A percentile compares a stretch with the other conserved stretches of the same genome.
Evolutionary conservation across 2,113 vertebrate genomes (phyloP).

Genomic region (Eidolon helvum): DNA sequence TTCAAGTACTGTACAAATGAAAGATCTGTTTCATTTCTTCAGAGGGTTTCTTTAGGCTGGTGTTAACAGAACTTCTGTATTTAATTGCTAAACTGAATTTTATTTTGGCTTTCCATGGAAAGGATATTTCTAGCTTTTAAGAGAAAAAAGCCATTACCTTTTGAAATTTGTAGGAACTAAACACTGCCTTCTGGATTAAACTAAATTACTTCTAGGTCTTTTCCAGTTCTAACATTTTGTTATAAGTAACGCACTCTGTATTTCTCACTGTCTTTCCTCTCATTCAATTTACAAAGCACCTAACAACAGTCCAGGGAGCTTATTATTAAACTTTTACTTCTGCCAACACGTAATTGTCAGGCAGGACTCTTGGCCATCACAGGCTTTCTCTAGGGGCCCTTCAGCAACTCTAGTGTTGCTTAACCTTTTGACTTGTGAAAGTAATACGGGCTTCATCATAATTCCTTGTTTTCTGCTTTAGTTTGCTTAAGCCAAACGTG

Average conservation of each 20-base stretch:
- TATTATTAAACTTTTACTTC: not conserved
- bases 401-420: not conserved
- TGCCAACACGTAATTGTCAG: not conserved
- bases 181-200: not conserved
- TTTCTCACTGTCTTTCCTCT: not conserved
- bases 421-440: not conserved
- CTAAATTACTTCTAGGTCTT: not conserved
- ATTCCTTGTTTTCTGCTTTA: not conserved
- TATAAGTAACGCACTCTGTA: not conserved
- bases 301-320: not conserved
- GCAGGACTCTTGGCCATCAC: not conserved
- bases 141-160: not conserved
- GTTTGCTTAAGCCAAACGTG: not conserved
- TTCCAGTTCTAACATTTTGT: not conserved
- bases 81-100: conserved; percentile 1
- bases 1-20: not conserved
- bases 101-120: not conserved
- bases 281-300: conserved; percentile 15
- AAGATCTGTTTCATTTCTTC: not conserved
- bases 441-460: not conserved
- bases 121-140: not conserved
- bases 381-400: not conserved
- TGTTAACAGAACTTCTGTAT: not conserved
- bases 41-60: not conserved
- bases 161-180: conserved; percentile 8